Evolutionary conservation across 1,140 invertebrate species (phyloP).

Genomic region (Trichonephila clavipes): DNA sequence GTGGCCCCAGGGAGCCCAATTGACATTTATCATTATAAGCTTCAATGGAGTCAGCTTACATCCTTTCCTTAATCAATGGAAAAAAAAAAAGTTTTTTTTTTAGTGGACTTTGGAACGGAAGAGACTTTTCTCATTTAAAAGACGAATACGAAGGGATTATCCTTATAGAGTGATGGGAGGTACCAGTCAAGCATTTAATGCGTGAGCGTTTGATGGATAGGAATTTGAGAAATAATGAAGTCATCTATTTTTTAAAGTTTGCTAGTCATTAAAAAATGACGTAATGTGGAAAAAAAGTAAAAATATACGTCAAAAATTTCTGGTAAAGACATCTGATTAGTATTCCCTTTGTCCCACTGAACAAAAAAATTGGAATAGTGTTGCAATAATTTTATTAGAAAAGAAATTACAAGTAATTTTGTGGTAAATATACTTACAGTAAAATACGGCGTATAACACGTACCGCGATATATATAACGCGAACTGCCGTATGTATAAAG

Average conservation of each 20-base stretch:
- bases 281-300: neutral
- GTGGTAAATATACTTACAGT: too few species aligned
- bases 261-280: neutral
- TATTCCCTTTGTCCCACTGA: too few species aligned
- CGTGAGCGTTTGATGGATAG: conserved; percentile 37
- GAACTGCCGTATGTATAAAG: too few species aligned
- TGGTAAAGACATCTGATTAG: neutral
- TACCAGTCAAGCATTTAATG: neutral
- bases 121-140: conserved; percentile 31
- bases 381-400: too few species aligned
- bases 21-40: conserved; percentile 72
- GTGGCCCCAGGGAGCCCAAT: conserved; percentile 55
- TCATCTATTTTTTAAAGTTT: conserved; percentile 24
- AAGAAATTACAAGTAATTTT: too few species aligned
- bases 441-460: too few species aligned
- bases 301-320: neutral
- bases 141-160: conserved; percentile 18
- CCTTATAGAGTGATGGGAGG: neutral
- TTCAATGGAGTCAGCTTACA: conserved; percentile 17
- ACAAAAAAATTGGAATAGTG: too few species aligned
- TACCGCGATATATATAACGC: too few species aligned
- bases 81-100: conserved; percentile 20
- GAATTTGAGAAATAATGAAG: conserved; percentile 38
- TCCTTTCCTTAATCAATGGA: conserved; percentile 27
- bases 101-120: neutral